A percentile compares a stretch with the other conserved stretches of the same genome.
These are phyloP conservation scores for Mythimna pallens DNA, from an alignment of 2,888 invertebrate genomes.

Conservation along the genomic window DNA sequence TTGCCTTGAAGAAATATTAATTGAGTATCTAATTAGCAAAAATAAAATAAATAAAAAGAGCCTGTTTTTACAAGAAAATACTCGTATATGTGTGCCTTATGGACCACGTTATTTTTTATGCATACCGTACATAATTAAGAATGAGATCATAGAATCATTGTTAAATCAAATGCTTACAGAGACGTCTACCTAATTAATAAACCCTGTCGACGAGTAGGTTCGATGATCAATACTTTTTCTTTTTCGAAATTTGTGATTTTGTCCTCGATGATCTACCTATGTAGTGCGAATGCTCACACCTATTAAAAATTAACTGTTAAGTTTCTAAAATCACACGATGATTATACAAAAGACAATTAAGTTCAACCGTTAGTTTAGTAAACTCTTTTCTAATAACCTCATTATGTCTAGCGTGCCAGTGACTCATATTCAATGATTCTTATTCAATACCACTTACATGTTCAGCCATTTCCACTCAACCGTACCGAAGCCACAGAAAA, in stretches of 20 bases:
- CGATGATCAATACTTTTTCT: not conserved
- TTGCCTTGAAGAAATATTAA: too few relatives aligned
- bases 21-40: too few relatives aligned
- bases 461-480: conserved; percentile 27
- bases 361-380: not conserved
- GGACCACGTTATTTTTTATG: too few relatives aligned
- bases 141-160: too few relatives aligned
- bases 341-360: not conserved
- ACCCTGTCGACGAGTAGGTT: not conserved
- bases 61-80: too few relatives aligned
- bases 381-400: not conserved
- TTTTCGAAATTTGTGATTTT: not conserved
- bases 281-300: not conserved
- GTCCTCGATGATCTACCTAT: not conserved
- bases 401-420: not conserved
- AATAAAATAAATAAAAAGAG: too few relatives aligned
- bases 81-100: too few relatives aligned
- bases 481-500: conserved; percentile 56
- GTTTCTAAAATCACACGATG: not conserved
- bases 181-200: conserved; percentile 2
- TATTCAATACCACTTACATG: conserved; percentile 8
- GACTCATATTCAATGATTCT: conserved; percentile 18
- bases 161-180: too few relatives aligned
- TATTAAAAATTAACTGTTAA: not conserved
- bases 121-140: too few relatives aligned